Conservation (phyloP, 2,113 vertebrate species). For the Brachyhypopomus occidentalis region DNA sequence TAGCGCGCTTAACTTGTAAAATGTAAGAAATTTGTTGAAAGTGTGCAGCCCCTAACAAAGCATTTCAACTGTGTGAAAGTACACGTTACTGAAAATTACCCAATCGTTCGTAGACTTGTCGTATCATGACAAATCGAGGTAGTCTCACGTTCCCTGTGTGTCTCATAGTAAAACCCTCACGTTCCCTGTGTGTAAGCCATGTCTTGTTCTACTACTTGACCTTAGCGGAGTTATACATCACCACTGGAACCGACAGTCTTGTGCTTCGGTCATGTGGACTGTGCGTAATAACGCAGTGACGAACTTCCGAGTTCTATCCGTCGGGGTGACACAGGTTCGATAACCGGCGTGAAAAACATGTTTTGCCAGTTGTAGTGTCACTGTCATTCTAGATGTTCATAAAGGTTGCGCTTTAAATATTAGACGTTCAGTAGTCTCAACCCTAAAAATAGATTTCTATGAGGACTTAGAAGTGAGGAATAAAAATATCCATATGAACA, state of each 20-base stretch:
- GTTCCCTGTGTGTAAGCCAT: not conserved
- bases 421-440: too few species aligned
- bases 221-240: not conserved
- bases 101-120: too few species aligned
- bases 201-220: not conserved
- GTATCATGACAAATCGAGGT: too few species aligned
- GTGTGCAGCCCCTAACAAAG: too few species aligned
- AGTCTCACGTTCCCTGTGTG: too few species aligned
- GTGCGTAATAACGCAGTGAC: constrained; percentile 29
- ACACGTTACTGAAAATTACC: too few species aligned
- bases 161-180: not conserved
- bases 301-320: not conserved
- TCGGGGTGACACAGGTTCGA: not conserved
- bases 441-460: not conserved
- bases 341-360: not conserved
- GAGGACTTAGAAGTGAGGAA: not conserved
- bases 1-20: too few species aligned
- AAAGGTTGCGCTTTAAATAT: not conserved
- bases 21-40: too few species aligned
- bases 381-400: not conserved
- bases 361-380: not conserved
- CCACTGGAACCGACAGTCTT: not conserved
- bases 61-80: too few species aligned
- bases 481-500: too few species aligned
- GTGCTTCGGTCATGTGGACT: not conserved